Evolutionary conservation across 2,113 vertebrate genomes (phyloP).

Genomic region (Lonchura striata): DNA sequence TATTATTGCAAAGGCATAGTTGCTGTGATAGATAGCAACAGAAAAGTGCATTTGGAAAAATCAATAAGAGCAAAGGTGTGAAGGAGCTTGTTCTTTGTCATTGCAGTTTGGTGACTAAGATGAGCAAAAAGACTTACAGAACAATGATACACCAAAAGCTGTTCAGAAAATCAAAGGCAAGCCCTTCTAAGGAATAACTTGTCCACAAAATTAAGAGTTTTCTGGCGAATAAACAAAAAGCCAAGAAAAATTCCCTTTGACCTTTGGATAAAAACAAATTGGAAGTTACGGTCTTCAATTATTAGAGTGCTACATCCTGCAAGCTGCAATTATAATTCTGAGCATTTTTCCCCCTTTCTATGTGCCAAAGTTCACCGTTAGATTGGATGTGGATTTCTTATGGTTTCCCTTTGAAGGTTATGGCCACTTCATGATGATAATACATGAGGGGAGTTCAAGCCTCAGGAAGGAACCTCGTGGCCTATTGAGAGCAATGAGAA

Average conservation of each 20-base stretch:
- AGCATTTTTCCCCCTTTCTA: neutral
- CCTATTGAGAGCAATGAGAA: neutral
- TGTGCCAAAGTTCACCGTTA: neutral
- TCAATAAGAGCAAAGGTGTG: constrained; percentile 21
- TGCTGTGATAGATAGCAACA: neutral
- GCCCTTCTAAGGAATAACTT: neutral
- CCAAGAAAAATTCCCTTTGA: neutral
- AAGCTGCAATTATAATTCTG: neutral
- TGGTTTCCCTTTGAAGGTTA: neutral
- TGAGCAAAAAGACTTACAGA: neutral
- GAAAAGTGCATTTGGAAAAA: neutral
- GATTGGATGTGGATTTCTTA: neutral
- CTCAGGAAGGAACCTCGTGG: neutral
- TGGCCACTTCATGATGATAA: neutral
- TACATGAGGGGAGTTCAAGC: accelerated
- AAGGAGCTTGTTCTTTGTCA: neutral
- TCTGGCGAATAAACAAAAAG: neutral
- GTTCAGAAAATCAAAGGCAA: neutral
- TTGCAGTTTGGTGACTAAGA: neutral
- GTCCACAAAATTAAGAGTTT: neutral
- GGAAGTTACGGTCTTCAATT: neutral
- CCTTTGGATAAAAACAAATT: neutral
- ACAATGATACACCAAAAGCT: neutral
- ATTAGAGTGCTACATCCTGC: neutral
- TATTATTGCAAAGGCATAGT: neutral